Percentiles rank a stretch among this genome's conserved stretches.
phyloP scores from a whole-genome alignment of 2,888 invertebrate species.

The Blomia tropicalis region DNA sequence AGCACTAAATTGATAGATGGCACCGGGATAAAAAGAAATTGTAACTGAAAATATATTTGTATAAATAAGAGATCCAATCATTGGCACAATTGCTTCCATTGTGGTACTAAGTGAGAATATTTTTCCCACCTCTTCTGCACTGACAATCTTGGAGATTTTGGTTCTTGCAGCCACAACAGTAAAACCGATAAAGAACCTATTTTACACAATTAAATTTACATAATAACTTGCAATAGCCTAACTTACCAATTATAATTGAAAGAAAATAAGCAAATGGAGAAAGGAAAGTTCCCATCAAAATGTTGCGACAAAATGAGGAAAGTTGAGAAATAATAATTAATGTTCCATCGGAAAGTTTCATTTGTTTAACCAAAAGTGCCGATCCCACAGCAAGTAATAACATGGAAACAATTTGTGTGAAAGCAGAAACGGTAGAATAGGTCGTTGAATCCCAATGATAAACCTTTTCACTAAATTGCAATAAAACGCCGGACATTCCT shows the following conservation, averaged over 20 bases:
- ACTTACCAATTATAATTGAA: not conserved
- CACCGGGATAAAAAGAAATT: not conserved
- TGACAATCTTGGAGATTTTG: not conserved
- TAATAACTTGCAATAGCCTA: not conserved
- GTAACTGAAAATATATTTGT: not conserved
- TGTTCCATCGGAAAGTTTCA: not conserved
- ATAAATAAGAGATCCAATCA: not conserved
- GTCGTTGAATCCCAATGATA: not conserved
- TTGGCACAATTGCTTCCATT: not conserved
- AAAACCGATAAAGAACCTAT: no score
- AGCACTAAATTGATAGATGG: conserved; percentile 3
- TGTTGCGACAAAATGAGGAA: not conserved
- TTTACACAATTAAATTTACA: not conserved
- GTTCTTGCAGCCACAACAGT: not conserved
- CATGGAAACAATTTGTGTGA: not conserved
- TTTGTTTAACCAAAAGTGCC: not conserved
- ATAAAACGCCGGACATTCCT: not conserved
- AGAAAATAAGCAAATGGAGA: not conserved
- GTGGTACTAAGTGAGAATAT: not conserved
- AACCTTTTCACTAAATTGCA: not conserved
- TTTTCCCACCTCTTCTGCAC: not conserved
- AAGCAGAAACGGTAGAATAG: not conserved
- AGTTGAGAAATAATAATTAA: not conserved
- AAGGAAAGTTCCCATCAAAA: not conserved
- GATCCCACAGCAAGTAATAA: not conserved